A percentile compares a stretch with the other conserved stretches of the same genome.
Evolutionary conservation across 2,888 invertebrate genomes (phyloP).

Genomic region (Lasioglossum lativentre): DNA sequence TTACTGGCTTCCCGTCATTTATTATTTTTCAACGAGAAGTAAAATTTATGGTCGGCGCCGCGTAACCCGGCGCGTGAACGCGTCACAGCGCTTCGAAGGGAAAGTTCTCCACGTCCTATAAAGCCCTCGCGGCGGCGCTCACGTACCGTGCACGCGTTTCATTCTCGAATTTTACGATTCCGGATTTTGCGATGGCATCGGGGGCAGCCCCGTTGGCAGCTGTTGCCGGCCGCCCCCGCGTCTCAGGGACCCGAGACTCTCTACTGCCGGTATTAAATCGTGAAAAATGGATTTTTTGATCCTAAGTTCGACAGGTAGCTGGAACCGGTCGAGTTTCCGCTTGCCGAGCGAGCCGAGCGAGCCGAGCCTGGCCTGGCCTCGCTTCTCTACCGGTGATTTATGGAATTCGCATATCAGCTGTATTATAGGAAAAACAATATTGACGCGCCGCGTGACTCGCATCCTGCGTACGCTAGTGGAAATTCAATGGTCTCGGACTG

Average conservation of each 20-base stretch:
- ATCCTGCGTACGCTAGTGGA: neutral
- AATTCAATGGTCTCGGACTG: neutral
- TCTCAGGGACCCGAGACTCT: conserved; percentile 6
- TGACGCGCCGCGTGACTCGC: conserved; percentile 36
- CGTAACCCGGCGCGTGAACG: conserved; percentile 3
- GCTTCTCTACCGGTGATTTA: conserved; percentile 47
- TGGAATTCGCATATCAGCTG: conserved; percentile 39
- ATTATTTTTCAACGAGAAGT: conserved; percentile 28
- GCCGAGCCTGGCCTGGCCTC: too few relatives aligned
- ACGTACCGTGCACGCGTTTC: conserved; percentile 27
- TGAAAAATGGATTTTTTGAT: conserved; percentile 59
- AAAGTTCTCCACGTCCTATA: conserved; percentile 17
- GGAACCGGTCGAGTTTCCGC: neutral
- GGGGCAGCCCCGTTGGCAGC: conserved; percentile 41
- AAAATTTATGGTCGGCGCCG: conserved; percentile 23
- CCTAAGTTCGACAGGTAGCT: conserved; percentile 34
- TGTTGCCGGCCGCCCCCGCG: conserved; percentile 38
- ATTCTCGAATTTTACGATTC: conserved; percentile 58
- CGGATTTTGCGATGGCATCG: conserved; percentile 20
- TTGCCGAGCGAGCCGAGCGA: neutral
- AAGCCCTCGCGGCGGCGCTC: neutral
- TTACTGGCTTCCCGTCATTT: conserved; percentile 8
- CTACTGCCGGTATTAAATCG: conserved; percentile 52
- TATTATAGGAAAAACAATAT: conserved; percentile 52
- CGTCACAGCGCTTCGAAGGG: conserved; percentile 20